Conservation (phyloP, 2,888 invertebrate genomes). For the Rosalia funebris region DNA sequence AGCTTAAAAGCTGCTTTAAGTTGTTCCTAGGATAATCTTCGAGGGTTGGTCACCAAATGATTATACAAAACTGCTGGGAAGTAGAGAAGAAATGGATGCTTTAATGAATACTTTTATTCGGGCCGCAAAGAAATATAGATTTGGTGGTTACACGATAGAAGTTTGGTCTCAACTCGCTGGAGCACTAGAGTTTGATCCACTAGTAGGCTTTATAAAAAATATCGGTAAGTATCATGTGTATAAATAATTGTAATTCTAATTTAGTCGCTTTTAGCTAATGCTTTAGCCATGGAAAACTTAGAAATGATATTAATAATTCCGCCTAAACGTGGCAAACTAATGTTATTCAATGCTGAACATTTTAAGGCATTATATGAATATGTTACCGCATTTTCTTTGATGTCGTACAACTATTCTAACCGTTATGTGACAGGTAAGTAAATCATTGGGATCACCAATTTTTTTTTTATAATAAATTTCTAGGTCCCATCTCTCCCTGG, state of each 20-base stretch:
- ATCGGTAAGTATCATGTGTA: slow-evolving; percentile 71
- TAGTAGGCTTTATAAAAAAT: slow-evolving; percentile 73
- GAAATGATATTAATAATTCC: slow-evolving; percentile 83
- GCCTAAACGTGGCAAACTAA: slow-evolving; percentile 74
- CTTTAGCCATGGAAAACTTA: slow-evolving; percentile 68
- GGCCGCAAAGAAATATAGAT: slow-evolving; percentile 73
- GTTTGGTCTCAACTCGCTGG: slow-evolving; percentile 87
- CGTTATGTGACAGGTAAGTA: slow-evolving; percentile 78
- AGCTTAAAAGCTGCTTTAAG: too few relatives aligned
- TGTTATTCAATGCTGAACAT: slow-evolving; percentile 78
- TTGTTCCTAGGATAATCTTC: slow-evolving; percentile 89
- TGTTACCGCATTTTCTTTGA: slow-evolving; percentile 90
- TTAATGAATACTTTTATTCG: slow-evolving; percentile 76
- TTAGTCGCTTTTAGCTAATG: slow-evolving; percentile 68
- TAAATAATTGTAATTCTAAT: too few relatives aligned
- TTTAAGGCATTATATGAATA: slow-evolving; percentile 81
- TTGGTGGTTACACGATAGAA: slow-evolving; percentile 92
- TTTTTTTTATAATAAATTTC: slow-evolving; percentile 37
- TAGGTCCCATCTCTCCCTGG: slow-evolving; percentile 89
- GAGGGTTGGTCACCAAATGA: slow-evolving; percentile 86
- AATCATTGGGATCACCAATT: background rate
- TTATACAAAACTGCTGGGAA: slow-evolving; percentile 76
- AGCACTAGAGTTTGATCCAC: slow-evolving; percentile 67
- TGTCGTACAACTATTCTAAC: slow-evolving; percentile 95
- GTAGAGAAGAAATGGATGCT: slow-evolving; percentile 73